Evolutionary conservation across 1,140 invertebrate genomes (phyloP), one percentile per base, ranked within the genome.

Genomic region (Micrasema minimum): DNA sequence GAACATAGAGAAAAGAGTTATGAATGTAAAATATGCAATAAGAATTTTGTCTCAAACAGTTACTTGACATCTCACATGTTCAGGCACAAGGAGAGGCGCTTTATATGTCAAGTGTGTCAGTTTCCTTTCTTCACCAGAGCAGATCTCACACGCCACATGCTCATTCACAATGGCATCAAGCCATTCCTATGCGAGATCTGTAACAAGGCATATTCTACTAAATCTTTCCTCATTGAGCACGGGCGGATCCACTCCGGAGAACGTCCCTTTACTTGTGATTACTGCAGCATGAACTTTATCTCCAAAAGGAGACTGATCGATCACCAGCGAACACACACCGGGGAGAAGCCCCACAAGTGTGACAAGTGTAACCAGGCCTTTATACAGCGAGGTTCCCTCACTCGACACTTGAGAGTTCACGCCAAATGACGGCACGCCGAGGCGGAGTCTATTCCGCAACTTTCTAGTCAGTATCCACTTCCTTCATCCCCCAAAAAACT

Each of bases 301-400:
- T 80, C 80, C 5, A 83, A 81, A 65, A 77, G 78, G 38, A 75
- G 80, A 35, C 46, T 83, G 66, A 78, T 75, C 9, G 83, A 83
- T 18, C 90, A 92, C 78, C 85, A 87, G 62, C 82, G 89, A 57
- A 87, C 85, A 50, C 91, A 93, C 77, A 91, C 90, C 2, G 91
- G 91, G 0, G 89, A 92, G 72, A 89, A 88, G 77, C 91, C 90
- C 0, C 89, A 89, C 75, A 87, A 88, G 76, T 92, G 90, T 77
- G 78, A 76, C 14, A 78, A 87, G 10, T 90, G 89, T 75, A 77
- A 85, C 1, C 83, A 84, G 41, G 75, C 79, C 2, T 90, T 89
- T 75, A 85, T 85, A 0, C 88, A 89, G 72, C 79, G 84, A 16
- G 85, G 86, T 0, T 86, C 85, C 9, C 69, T 88, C 51, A 84